A percentile compares a stretch with the other conserved stretches of the same genome.
Evolutionary conservation across 2,888 invertebrate species (phyloP).

Genomic region (Netelia inedita): DNA sequence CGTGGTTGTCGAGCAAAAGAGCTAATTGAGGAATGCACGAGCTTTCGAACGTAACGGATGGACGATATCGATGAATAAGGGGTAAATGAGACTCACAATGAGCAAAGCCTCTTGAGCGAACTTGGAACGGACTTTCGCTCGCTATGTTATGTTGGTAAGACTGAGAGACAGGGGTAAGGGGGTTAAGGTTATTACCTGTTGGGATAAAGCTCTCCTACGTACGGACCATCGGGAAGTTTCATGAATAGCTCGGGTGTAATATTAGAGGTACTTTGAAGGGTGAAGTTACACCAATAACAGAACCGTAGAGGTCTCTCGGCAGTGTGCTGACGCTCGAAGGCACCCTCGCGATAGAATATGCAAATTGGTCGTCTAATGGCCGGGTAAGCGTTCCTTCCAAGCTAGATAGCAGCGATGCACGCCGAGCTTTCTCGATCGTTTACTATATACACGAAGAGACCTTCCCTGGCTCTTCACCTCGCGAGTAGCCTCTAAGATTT

Average conservation of each 20-base stretch:
- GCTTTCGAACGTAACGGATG: neutral
- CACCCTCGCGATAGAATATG: conserved; percentile 74
- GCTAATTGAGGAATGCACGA: neutral
- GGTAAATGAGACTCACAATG: conserved; percentile 10
- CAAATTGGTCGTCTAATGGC: conserved; percentile 77
- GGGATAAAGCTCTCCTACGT: conserved; percentile 69
- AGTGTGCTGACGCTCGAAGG: conserved; percentile 64
- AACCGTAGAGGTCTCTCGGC: conserved; percentile 60
- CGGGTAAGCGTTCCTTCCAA: conserved; percentile 71
- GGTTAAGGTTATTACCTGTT: conserved; percentile 69
- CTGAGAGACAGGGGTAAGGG: conserved; percentile 17
- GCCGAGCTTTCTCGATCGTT: conserved; percentile 58
- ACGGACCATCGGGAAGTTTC: conserved; percentile 72
- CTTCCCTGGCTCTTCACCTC: conserved; percentile 44
- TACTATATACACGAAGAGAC: conserved; percentile 35
- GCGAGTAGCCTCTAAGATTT: conserved; percentile 54
- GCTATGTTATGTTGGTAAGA: conserved; percentile 11
- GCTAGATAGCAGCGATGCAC: conserved; percentile 58
- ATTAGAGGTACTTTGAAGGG: conserved; percentile 76
- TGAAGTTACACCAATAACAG: conserved; percentile 78
- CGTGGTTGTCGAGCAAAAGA: neutral
- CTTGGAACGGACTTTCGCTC: conserved; percentile 38
- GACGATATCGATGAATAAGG: neutral
- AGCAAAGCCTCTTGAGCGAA: conserved; percentile 37
- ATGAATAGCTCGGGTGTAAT: conserved; percentile 75